Evolutionary conservation across 2,113 vertebrate species (phyloP).

Genomic region (Lagenorhynchus albirostris): DNA sequence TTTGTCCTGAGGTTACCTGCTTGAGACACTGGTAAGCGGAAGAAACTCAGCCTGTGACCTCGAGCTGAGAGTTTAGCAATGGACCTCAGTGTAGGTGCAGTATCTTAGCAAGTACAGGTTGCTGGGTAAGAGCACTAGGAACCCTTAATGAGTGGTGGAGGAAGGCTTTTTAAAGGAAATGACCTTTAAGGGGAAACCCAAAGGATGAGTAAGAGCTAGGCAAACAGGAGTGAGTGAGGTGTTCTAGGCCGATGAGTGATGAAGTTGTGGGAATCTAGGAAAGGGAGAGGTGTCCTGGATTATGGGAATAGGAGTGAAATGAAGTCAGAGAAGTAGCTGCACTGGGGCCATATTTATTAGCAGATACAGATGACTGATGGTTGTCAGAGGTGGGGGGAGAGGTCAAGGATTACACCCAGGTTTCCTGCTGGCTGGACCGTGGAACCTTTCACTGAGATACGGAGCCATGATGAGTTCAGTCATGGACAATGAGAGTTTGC

Average conservation of each 20-base stretch:
- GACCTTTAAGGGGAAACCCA: neutral
- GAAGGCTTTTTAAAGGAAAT: neutral
- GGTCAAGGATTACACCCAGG: neutral
- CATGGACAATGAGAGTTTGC: neutral
- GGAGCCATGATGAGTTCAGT: neutral
- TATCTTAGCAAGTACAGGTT: neutral
- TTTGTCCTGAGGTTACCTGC: neutral
- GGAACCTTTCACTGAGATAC: neutral
- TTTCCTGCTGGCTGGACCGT: neutral
- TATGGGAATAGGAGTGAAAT: neutral
- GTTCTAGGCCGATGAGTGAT: neutral
- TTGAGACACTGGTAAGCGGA: neutral
- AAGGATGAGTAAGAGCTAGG: neutral
- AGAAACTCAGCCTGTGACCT: neutral
- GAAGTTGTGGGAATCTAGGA: neutral
- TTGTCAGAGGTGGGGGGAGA: neutral
- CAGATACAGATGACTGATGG: neutral
- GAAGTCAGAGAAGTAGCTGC: neutral
- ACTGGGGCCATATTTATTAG: neutral
- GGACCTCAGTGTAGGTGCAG: neutral
- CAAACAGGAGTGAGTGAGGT: neutral
- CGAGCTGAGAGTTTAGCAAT: neutral
- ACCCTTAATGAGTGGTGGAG: neutral
- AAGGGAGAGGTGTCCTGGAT: neutral
- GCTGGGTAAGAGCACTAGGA: neutral